Percentiles rank a stretch among this genome's conserved stretches.
phyloP scores from a whole-genome alignment of 2,797 vertebrate genomes.

The Liparis tanakae region DNA sequence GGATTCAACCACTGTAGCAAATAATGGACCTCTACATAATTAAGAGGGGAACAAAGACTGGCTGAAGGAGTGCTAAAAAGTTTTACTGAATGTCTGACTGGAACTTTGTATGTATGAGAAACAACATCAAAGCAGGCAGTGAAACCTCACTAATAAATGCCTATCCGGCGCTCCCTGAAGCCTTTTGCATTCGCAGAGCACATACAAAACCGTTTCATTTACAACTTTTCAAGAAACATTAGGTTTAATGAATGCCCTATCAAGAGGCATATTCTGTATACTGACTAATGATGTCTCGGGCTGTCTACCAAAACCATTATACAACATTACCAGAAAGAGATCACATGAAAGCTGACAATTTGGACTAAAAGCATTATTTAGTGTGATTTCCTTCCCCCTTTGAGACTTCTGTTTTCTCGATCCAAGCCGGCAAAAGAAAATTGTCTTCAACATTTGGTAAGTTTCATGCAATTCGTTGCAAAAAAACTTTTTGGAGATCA shows the following conservation, averaged over 20 bases:
- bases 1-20: slow-evolving; percentile 26
- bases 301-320: slow-evolving; percentile 45
- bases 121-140: slow-evolving; percentile 38
- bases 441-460: background rate
- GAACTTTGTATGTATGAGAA: slow-evolving; percentile 22
- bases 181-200: slow-evolving; percentile 40
- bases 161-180: slow-evolving; percentile 31
- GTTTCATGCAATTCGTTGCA: background rate
- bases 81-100: slow-evolving; percentile 14
- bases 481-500: background rate
- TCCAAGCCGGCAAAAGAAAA: background rate
- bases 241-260: slow-evolving; percentile 34
- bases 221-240: slow-evolving; percentile 54
- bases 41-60: slow-evolving; percentile 14
- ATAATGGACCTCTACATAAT: slow-evolving; percentile 32
- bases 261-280: slow-evolving; percentile 29
- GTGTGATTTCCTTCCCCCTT: slow-evolving; percentile 3
- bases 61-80: slow-evolving; percentile 15
- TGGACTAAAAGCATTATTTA: slow-evolving; percentile 31
- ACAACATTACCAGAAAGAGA: slow-evolving; percentile 38
- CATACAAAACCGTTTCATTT: slow-evolving; percentile 46
- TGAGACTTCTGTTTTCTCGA: background rate
- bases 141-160: slow-evolving; percentile 36
- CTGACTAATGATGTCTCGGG: slow-evolving; percentile 35
- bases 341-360: slow-evolving; percentile 36